phyloP scores from a whole-genome alignment of 2,113 vertebrate genomes.

The Eubucco bourcierii region DNA sequence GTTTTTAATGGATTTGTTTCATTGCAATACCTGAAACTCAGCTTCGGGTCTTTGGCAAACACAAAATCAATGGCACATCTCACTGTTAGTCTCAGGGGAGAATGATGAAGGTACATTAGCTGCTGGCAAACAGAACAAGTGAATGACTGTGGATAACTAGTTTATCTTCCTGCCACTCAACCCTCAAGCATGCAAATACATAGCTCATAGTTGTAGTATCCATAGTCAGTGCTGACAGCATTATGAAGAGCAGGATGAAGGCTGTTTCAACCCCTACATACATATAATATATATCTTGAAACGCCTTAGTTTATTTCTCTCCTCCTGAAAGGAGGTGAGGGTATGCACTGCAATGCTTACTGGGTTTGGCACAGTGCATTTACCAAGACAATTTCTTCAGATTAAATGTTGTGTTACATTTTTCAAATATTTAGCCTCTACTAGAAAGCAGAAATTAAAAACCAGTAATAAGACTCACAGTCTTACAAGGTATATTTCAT shows the following conservation, averaged over 20 bases:
- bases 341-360: not conserved
- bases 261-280: not conserved
- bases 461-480: not conserved
- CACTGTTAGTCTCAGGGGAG: not conserved
- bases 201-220: not conserved
- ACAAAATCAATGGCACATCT: not conserved
- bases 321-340: not conserved
- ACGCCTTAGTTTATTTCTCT: not conserved
- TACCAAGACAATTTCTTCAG: not conserved
- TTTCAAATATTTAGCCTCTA: not conserved
- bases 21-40: not conserved
- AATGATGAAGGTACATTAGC: constrained; percentile 15
- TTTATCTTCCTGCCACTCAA: constrained; percentile 22
- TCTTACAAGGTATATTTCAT: constrained; percentile 8
- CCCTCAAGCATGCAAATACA: not conserved
- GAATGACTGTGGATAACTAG: not conserved
- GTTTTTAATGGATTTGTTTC: constrained; percentile 6
- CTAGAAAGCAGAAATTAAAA: not conserved
- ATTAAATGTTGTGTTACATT: not conserved
- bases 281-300: not conserved
- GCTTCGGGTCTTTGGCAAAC: not conserved
- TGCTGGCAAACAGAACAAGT: not conserved
- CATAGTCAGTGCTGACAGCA: not conserved
- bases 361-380: not conserved
- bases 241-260: not conserved